Evolutionary conservation across 2,797 vertebrate genomes (phyloP), one percentile per base, ranked within the genome.

Genomic region (Triplophysa bombifrons): DNA sequence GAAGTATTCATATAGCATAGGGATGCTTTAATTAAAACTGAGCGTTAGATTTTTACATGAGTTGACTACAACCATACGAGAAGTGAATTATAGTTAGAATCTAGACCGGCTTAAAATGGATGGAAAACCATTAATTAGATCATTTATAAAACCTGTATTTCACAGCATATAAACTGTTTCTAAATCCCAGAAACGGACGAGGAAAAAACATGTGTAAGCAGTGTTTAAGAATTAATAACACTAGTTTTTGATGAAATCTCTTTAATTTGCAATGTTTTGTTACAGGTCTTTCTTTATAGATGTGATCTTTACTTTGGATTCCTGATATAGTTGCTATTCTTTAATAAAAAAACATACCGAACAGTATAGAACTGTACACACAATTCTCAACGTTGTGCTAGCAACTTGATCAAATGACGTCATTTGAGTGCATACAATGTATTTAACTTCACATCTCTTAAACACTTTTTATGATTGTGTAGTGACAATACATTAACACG

Each of bases 21-120:
- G 55, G 55, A 63, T 60, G 55, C 38, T 74, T 78, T 78, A 82
- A 82, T 82, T 78, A 82, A 82, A 78, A 58, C 55, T 60, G 68
- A 19, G n/a, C 16, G 4, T 6, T n/a, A 2, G 19, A 19, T 53
- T 53, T 53, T 64, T 72, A 48, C 76, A 30, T 55, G 20, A 82
- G 65, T 19, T 44, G 51, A 68, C 67, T 61, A 41, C 44, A 75
- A 68, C 64, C 78, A 71, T 77, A 30, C 8, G 11, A 58, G 22
- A 14, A 58, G 27, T 53, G 48, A 69, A 68, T 25, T 30, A 41
- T 56, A 78, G 64, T 68, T 38, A 38, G 27, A 60, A 38, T 48
- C 55, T 53, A 46, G 19, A 69, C n/a, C 22, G 19, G 11, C 41
- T 41, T 41, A 41, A 41, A 41, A 41, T 11, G 41, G 41, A 41